Evolutionary conservation across 37 sponge, comb jelly and placozoan species (phyloP).

Genomic region (Hexactinellida sp.): DNA sequence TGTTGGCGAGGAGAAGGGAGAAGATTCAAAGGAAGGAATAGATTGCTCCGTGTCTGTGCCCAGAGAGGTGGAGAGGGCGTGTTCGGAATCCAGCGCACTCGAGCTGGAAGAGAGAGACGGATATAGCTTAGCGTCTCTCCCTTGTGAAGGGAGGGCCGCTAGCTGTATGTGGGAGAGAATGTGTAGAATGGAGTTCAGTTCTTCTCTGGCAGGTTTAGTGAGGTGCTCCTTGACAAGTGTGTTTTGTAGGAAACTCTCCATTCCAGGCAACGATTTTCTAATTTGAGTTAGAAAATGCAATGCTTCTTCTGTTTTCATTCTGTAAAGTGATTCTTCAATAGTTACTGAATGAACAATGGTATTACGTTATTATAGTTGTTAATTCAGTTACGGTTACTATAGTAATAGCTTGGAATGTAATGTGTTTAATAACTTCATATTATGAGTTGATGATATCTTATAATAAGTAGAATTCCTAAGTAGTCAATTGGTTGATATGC

Average conservation of each 20-base stretch:
- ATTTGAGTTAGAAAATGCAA: background rate
- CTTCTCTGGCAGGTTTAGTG: background rate
- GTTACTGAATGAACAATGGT: background rate
- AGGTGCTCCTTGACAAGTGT: background rate
- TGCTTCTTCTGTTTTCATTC: slow-evolving; percentile 11
- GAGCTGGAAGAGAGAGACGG: background rate
- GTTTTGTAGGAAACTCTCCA: background rate
- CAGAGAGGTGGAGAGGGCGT: background rate
- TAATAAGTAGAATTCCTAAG: too few relatives aligned
- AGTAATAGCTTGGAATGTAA: background rate
- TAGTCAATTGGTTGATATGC: too few relatives aligned
- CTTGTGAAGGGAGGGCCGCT: background rate
- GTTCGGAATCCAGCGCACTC: background rate
- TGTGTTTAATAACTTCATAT: too few relatives aligned
- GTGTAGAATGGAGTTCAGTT: background rate
- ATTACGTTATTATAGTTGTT: background rate
- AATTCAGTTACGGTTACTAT: background rate
- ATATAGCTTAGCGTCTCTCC: background rate
- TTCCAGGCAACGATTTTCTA: background rate
- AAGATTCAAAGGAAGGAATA: background rate
- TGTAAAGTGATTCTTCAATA: too few relatives aligned
- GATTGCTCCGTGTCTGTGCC: background rate
- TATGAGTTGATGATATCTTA: too few relatives aligned
- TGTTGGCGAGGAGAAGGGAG: slow-evolving; percentile 5
- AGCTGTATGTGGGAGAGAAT: background rate